These are phyloP conservation scores for Echeneis naucrates DNA, from an alignment of 2,797 vertebrate genomes.

Conservation along the genomic window DNA sequence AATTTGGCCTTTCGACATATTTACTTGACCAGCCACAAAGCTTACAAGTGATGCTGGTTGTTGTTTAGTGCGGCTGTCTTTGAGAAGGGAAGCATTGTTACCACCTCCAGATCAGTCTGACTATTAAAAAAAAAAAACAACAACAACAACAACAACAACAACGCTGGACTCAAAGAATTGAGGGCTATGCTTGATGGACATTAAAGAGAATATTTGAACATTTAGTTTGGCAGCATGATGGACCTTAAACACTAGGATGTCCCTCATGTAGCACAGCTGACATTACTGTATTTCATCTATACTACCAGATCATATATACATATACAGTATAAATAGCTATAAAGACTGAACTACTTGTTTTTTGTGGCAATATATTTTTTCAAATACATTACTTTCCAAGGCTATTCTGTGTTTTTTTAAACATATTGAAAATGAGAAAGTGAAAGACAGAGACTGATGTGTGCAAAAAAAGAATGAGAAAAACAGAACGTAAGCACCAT, in stretches of 20 bases:
- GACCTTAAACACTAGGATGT: not conserved
- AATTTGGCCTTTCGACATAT: not conserved
- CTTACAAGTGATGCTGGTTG: not conserved
- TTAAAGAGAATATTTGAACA: not conserved
- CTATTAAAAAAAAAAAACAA: no score
- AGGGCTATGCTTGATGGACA: not conserved
- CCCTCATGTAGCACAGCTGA: not conserved
- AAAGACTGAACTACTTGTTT: not conserved
- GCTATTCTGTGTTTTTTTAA: not conserved
- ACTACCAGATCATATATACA: no score
- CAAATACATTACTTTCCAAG: not conserved
- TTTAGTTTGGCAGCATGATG: not conserved
- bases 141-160: no score
- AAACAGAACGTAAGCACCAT: constrained; percentile 24
- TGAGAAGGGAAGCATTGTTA: not conserved
- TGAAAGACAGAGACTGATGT: constrained; percentile 10
- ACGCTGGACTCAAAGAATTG: not conserved
- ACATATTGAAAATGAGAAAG: constrained; percentile 24
- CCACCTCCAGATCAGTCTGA: not conserved
- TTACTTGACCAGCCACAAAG: not conserved
- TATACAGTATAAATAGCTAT: no score
- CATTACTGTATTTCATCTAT: no score
- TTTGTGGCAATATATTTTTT: not conserved
- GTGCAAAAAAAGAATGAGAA: constrained; percentile 32
- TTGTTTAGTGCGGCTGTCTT: not conserved